Evolutionary conservation across 2,888 invertebrate genomes (phyloP).

Genomic region (Troides oblongomaculatus): DNA sequence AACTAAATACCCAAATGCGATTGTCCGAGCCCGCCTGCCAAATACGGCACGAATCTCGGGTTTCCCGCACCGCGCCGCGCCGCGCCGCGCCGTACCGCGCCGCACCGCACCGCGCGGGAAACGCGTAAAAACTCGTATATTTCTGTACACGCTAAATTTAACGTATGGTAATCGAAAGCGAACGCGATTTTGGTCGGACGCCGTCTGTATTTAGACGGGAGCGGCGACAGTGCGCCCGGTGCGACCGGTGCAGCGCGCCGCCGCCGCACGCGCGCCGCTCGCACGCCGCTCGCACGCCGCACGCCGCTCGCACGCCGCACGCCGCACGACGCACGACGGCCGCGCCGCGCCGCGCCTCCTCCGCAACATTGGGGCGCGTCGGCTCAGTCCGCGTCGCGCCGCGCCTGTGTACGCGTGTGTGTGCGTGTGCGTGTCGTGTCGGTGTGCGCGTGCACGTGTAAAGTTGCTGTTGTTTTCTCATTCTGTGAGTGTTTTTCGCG

Average conservation of each 20-base stretch:
- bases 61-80: constrained; percentile 56
- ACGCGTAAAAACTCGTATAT: constrained; percentile 78
- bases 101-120: constrained; percentile 63
- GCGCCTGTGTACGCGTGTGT: neutral
- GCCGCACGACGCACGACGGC: too few species aligned
- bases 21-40: constrained; percentile 66
- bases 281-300: too few species aligned
- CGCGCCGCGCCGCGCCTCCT: too few species aligned
- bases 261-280: too few species aligned
- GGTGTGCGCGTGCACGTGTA: neutral
- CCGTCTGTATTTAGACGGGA: constrained; percentile 78
- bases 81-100: constrained; percentile 38
- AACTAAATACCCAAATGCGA: constrained; percentile 75
- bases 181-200: constrained; percentile 76
- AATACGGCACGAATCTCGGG: constrained; percentile 78
- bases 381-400: neutral
- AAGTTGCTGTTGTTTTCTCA: constrained; percentile 12
- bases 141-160: constrained; percentile 78
- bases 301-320: too few species aligned
- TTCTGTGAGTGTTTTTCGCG: constrained; percentile 15
- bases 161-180: constrained; percentile 77
- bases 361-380: too few species aligned
- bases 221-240: constrained; percentile 43
- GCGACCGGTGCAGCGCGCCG: too few species aligned
- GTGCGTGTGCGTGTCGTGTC: too few species aligned